Conservation (phyloP, 2,113 vertebrate genomes). For the Nymphicus hollandicus region DNA sequence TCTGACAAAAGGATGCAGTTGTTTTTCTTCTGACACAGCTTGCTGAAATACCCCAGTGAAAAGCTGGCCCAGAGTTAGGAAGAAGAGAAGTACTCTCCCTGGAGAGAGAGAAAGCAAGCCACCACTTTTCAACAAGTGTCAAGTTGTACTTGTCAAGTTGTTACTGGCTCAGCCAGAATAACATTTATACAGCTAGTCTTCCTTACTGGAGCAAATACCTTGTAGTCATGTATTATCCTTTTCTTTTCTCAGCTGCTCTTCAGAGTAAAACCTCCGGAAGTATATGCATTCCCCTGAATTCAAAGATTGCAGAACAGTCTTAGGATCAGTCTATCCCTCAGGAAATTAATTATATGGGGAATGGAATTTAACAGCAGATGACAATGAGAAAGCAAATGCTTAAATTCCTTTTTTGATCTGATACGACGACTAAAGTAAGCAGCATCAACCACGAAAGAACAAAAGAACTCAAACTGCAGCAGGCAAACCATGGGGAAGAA, state of each 20-base stretch:
- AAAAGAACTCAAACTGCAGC: neutral
- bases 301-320: neutral
- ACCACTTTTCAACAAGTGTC: neutral
- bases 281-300: neutral
- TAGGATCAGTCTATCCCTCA: neutral
- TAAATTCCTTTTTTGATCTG: neutral
- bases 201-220: neutral
- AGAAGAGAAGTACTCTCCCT: neutral
- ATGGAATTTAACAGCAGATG: neutral
- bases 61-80: neutral
- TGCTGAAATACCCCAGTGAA: neutral
- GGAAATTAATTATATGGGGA: neutral
- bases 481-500: neutral
- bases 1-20: neutral
- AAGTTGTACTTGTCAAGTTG: neutral
- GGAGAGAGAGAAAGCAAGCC: neutral
- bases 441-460: accelerated
- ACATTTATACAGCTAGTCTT: neutral
- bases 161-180: neutral
- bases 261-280: neutral
- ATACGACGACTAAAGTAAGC: neutral
- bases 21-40: neutral
- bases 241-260: neutral
- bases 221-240: neutral
- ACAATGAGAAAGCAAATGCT: neutral